Evolutionary conservation across 2,888 invertebrate genomes (phyloP).

Genomic region (Aricia artaxerxes): DNA sequence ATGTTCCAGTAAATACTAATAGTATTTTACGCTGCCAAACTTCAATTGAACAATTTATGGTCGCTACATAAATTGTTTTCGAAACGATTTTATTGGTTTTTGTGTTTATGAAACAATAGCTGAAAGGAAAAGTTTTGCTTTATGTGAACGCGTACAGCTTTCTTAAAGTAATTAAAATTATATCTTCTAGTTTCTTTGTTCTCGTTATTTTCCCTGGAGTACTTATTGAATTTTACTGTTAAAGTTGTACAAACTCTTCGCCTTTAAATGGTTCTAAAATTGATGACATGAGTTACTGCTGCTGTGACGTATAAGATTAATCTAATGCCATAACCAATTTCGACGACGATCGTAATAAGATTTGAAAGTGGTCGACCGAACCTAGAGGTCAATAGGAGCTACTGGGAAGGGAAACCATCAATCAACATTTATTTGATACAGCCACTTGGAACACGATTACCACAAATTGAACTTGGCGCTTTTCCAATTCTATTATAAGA

Average conservation of each 20-base stretch:
- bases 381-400: slow-evolving; percentile 56
- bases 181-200: background rate
- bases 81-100: slow-evolving; percentile 31
- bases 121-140: background rate
- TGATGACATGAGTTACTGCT: background rate
- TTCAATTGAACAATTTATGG: slow-evolving; percentile 60
- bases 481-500: slow-evolving; percentile 61
- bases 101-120: slow-evolving; percentile 22
- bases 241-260: background rate
- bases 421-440: slow-evolving; percentile 71
- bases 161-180: background rate
- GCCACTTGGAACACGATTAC: slow-evolving; percentile 70
- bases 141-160: background rate
- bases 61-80: slow-evolving; percentile 38
- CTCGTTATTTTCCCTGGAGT: background rate
- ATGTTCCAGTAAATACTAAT: slow-evolving; percentile 48
- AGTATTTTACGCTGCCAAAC: slow-evolving; percentile 63
- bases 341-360: slow-evolving; percentile 20
- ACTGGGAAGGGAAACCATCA: slow-evolving; percentile 65
- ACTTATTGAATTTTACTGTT: background rate
- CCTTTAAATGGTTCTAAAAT: slow-evolving; percentile 2
- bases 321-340: slow-evolving; percentile 27
- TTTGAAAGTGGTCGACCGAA: slow-evolving; percentile 51
- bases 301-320: background rate
- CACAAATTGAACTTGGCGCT: slow-evolving; percentile 64